Conservation (phyloP, 2,797 vertebrate species). For the Gorsachius magnificus region DNA sequence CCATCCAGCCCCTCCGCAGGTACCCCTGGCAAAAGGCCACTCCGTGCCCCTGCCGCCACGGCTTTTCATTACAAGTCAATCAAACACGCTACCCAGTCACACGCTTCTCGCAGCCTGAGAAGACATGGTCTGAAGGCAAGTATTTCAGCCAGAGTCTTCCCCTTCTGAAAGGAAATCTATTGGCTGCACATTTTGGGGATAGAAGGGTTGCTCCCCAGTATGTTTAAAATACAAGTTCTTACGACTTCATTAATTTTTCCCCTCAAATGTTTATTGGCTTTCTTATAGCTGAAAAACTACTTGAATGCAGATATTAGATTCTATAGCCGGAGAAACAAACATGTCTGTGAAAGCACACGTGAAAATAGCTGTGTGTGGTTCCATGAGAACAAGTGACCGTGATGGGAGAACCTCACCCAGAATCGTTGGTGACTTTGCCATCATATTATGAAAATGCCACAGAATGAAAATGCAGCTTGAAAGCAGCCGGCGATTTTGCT, state of each 20-base stretch:
- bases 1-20: background rate
- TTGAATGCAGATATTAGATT: background rate
- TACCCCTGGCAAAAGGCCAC: background rate
- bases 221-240: background rate
- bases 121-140: background rate
- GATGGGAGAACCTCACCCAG: background rate
- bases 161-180: background rate
- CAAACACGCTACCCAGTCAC: accelerated
- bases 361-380: background rate
- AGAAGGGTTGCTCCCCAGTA: background rate
- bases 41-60: accelerated
- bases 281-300: background rate
- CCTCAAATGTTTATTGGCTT: background rate
- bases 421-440: background rate
- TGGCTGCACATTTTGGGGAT: accelerated
- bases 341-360: background rate
- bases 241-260: accelerated
- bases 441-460: background rate
- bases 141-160: background rate
- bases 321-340: background rate
- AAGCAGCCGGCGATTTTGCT: background rate
- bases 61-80: background rate
- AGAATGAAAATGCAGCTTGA: background rate
- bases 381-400: background rate
- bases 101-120: background rate